A percentile compares a stretch with the other conserved stretches of the same genome.
phyloP scores from a whole-genome alignment of 2,888 invertebrate genomes.

The Andrena minutula region DNA sequence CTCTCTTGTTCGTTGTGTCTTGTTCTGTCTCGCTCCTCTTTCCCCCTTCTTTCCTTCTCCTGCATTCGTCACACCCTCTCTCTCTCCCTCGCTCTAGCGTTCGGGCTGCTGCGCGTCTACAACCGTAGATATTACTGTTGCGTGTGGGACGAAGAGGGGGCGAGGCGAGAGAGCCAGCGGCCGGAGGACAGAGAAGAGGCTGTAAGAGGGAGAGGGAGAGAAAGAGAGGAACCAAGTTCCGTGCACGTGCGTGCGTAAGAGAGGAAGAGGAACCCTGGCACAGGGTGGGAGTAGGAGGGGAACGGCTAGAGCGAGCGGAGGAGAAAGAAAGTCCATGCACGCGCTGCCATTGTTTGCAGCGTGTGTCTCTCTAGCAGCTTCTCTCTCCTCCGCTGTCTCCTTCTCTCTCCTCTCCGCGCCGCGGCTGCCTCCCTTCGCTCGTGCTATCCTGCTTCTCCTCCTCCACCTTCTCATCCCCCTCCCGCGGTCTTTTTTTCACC shows the following conservation, averaged over 20 bases:
- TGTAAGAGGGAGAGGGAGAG: constrained; percentile 32
- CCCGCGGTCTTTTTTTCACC: constrained; percentile 39
- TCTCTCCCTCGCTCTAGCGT: constrained; percentile 39
- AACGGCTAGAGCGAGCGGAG: constrained; percentile 47
- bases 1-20: constrained; percentile 67
- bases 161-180: constrained; percentile 23
- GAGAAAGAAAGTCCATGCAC: constrained; percentile 78
- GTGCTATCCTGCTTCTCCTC: constrained; percentile 38
- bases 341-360: constrained; percentile 84
- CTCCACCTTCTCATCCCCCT: constrained; percentile 26
- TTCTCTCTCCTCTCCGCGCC: constrained; percentile 24
- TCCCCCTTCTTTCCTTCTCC: constrained; percentile 51
- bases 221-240: constrained; percentile 42
- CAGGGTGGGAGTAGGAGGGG: constrained; percentile 58
- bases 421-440: constrained; percentile 12
- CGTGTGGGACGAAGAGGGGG: constrained; percentile 57
- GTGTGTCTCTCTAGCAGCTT: constrained; percentile 77
- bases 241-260: constrained; percentile 36
- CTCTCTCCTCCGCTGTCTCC: constrained; percentile 25
- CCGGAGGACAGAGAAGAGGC: constrained; percentile 18
- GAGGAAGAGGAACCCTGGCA: constrained; percentile 29
- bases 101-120: constrained; percentile 63
- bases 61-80: constrained; percentile 27
- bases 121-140: constrained; percentile 62
- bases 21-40: constrained; percentile 59